Evolutionary conservation across 2,113 vertebrate species (phyloP), one percentile per base, ranked within the genome.

Genomic region (Orientallactaga bullata): DNA sequence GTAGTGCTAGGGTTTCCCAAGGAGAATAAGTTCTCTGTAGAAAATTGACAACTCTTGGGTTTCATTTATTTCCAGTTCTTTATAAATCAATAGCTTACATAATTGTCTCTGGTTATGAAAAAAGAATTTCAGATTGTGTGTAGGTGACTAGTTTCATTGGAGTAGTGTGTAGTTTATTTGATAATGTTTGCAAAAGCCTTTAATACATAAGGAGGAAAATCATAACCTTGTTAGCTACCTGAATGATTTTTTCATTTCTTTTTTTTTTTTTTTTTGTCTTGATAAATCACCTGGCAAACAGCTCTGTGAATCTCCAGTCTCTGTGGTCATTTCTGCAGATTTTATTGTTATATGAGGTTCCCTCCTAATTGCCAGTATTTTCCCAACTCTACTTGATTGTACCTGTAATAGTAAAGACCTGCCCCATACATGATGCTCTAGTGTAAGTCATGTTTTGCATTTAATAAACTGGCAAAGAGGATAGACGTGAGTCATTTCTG

Each of bases 11-110:
- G 20, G 5, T 66, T 17, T 4, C 3, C 39, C 30, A 15, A 23
- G 4, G 23, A 3, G 16, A 55, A 8, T 9, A 1, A 47, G 78
- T 88, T 66, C 60, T 61, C 0, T 32, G 39, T 58, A 58, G 65
- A 85, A 16, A 42, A 37, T 0, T 73, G 47, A 18, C 30, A 87
- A 51, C 37, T 11, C 15, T 81, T 68, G 1, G 21, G 8, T 28
- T 95, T 95, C 1, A n/a, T 55, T 94, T 85, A 35, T 30, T 13
- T 8, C 42, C 12, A 66, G 3, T 24, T 73, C 35, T 85, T 92
- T 65, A 20, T 42, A 85, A 76, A 90, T 78, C 58, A 26, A 17
- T 47, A 92, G 63, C 28, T 69, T 63, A 32, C 5, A 18, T 51
- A 51, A 2, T 60, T 80, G 60, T 60, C 37, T 72, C 21, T 92